Evolutionary conservation across 1,140 invertebrate species (phyloP).

Genomic region (Drosophila novamexicana): DNA sequence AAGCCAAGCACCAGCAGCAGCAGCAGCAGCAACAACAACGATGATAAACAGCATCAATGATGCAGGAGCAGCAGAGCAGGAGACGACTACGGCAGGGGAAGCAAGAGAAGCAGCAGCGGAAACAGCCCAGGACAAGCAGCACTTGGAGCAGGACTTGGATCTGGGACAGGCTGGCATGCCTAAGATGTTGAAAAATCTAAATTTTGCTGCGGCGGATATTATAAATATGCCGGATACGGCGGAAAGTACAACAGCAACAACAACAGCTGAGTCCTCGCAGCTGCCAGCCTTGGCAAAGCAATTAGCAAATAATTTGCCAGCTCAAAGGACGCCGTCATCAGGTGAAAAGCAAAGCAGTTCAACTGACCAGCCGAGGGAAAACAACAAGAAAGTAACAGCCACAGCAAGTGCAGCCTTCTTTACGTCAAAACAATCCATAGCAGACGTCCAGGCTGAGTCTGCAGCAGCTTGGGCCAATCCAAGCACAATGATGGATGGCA

Average conservation of each 20-base stretch:
- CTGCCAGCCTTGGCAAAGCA: slow-evolving; percentile 58
- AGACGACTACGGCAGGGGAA: slow-evolving; percentile 6
- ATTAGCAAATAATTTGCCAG: slow-evolving; percentile 78
- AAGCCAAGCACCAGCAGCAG: slow-evolving; percentile 22
- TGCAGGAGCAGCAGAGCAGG: slow-evolving; percentile 50
- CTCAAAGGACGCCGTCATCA: slow-evolving; percentile 53
- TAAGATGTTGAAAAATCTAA: slow-evolving; percentile 71
- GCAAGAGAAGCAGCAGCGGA: slow-evolving; percentile 15
- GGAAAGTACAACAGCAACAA: slow-evolving; percentile 31
- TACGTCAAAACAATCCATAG: slow-evolving; percentile 67
- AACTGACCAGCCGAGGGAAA: slow-evolving; percentile 60
- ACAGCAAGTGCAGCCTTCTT: slow-evolving; percentile 32
- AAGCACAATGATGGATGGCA: slow-evolving; percentile 76
- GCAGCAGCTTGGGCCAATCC: slow-evolving; percentile 13
- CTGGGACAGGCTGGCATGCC: slow-evolving; percentile 33
- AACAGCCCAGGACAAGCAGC: slow-evolving; percentile 1
- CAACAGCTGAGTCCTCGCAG: slow-evolving; percentile 24
- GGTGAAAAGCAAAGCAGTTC: slow-evolving; percentile 66
- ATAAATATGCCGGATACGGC: slow-evolving; percentile 72
- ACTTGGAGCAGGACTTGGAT: slow-evolving; percentile 4
- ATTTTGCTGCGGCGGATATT: slow-evolving; percentile 73
- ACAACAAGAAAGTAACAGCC: slow-evolving; percentile 18
- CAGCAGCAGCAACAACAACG: slow-evolving; percentile 3
- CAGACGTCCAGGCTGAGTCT: slow-evolving; percentile 28
- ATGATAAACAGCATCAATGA: slow-evolving; percentile 66